These are phyloP conservation scores for Apis mellifera DNA, from an alignment of 1,140 invertebrate species.

Conservation along the genomic window DNA sequence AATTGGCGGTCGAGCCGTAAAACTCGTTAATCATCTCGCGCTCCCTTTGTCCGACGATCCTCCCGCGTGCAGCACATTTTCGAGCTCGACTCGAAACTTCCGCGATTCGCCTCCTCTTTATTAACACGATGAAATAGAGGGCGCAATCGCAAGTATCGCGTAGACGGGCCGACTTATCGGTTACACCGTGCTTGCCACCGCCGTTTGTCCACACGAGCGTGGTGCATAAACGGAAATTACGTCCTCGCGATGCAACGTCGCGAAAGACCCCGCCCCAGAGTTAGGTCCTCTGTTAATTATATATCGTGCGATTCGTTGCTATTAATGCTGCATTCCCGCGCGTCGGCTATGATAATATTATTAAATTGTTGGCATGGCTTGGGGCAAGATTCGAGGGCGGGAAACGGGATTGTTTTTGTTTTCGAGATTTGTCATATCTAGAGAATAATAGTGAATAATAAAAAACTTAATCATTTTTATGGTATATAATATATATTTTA, in stretches of 20 bases:
- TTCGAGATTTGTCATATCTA: not conserved
- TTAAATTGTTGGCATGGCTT: not conserved
- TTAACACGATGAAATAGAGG: conserved; percentile 29
- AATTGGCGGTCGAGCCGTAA: conserved; percentile 44
- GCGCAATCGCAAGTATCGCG: conserved; percentile 29
- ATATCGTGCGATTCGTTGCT: conserved; percentile 14
- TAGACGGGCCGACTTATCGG: conserved; percentile 11
- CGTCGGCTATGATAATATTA: not conserved
- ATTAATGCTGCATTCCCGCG: conserved; percentile 8
- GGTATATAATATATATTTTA: too few relatives aligned
- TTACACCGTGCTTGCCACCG: not conserved
- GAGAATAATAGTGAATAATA: too few relatives aligned
- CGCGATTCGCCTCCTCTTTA: not conserved
- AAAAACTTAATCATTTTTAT: too few relatives aligned
- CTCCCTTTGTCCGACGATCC: conserved; percentile 14
- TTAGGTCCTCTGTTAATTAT: not conserved
- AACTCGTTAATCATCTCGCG: conserved; percentile 45
- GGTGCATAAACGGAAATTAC: conserved; percentile 30
- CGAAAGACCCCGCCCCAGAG: conserved; percentile 3
- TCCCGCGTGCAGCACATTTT: too few relatives aligned
- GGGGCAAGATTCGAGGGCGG: not conserved
- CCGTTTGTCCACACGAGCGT: not conserved
- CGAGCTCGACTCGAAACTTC: not conserved
- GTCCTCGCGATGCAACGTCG: conserved; percentile 11
- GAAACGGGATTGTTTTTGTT: not conserved